Base-by-base conservation (phyloP, 2,888 invertebrate genomes). In the Xestia c-nigrum region DNA sequence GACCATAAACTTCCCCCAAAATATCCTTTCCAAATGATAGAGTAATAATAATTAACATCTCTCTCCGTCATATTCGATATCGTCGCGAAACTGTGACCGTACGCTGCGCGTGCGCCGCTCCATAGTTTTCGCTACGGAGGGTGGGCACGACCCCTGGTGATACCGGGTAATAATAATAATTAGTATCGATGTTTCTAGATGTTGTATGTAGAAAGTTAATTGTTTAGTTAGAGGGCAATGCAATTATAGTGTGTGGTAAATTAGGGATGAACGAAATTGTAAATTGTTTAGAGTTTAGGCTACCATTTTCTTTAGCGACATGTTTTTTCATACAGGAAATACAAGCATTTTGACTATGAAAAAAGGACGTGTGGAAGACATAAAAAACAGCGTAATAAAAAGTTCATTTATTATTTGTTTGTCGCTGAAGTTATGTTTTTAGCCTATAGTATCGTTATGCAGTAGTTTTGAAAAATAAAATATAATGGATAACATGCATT, bases 111-210 rank as follows among this genome's bases (percentile, higher is more conserved):
- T 74, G 89, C 91, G 91, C 55, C 47, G 59, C 74, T n/a, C 43
- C 61, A 5, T n/a, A 46, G 14, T 65, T 50, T 76, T 50, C 87
- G 91, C 88, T 66, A 91, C 91, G 87, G 92, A 90, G 92, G 92
- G 92, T 92, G 92, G 88, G 80, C 91, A 90, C 88, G 88, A 89
- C 91, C 91, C 91, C 87, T 76, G 80, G 9, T 43, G 55, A 72
- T 55, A 64, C 68, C 3, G 68, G 65, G 55, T 70, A 43, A 66
- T 79, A 82, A 85, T 88, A 88, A 85, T 88, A 88, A 84, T 80
- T n/a, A 24, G 46, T 72, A 78, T 77, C 72, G 73, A 81, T 83
- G 78, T 76, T 78, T 76, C 83, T 85, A 64, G 50, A 57, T 50
- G 69, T 66, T 64, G 10, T 67, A 4, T 16, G 24, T 57, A 46